Conservation (phyloP, 2,888 invertebrate species). For the Scaptomyza parva region DNA sequence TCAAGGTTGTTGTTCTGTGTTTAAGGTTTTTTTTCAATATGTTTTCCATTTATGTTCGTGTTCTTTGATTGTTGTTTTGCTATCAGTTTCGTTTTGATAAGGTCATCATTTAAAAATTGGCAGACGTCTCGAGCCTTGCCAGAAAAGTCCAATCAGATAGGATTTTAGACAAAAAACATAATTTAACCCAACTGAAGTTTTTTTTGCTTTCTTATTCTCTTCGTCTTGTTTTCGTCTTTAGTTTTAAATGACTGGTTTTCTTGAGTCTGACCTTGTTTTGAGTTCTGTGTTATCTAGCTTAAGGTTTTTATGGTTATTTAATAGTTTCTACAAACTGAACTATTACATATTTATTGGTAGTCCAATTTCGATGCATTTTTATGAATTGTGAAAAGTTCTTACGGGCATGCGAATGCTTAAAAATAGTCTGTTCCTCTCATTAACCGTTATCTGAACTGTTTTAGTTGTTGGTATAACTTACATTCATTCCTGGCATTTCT, state of each 20-base stretch:
- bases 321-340: background rate
- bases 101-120: conserved; percentile 20
- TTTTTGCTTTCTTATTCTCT: conserved; percentile 1
- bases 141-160: conserved; percentile 9
- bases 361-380: background rate
- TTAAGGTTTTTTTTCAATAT: conserved; percentile 5
- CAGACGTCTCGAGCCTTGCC: conserved; percentile 6
- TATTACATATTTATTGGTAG: background rate
- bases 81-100: conserved; percentile 49
- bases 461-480: background rate
- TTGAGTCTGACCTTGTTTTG: conserved; percentile 22
- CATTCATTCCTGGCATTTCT: conserved; percentile 6
- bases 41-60: conserved; percentile 25
- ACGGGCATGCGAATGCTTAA: too few relatives aligned
- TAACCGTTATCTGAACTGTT: background rate
- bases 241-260: conserved; percentile 15
- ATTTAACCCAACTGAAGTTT: conserved; percentile 9
- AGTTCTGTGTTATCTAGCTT: conserved; percentile 6
- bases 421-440: background rate
- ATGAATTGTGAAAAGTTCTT: too few relatives aligned
- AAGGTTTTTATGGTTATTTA: conserved; percentile 2
- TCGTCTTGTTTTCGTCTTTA: background rate
- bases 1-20: conserved; percentile 60
- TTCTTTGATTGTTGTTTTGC: conserved; percentile 57
- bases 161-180: background rate